phyloP scores from a whole-genome alignment of 2,113 vertebrate species.

The Pantherophis guttatus region DNA sequence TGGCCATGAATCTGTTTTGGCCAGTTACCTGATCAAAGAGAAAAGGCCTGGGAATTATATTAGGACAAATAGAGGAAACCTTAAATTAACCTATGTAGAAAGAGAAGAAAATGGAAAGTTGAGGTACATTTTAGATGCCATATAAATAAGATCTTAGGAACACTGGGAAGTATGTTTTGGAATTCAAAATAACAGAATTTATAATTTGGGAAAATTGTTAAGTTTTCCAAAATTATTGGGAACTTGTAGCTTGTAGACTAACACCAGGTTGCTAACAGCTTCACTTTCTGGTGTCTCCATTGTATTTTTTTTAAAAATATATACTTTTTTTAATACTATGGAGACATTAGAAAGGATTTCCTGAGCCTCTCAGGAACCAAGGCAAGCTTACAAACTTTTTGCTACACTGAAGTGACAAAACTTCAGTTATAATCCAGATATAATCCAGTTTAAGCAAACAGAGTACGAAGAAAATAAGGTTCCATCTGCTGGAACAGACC shows the following conservation, averaged over 20 bases:
- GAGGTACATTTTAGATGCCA: neutral
- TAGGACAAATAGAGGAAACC: neutral
- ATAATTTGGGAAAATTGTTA: neutral
- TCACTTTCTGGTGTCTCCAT: neutral
- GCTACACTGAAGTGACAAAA: neutral
- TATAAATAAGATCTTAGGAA: neutral
- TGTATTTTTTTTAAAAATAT: neutral
- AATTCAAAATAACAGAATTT: neutral
- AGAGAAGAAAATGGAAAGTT: neutral
- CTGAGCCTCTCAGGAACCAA: neutral
- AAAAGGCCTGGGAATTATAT: neutral
- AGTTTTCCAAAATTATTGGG: neutral
- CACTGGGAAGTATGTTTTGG: neutral
- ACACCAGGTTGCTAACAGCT: neutral
- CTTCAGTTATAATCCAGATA: too few species aligned
- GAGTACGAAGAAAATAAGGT: neutral
- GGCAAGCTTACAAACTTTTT: neutral
- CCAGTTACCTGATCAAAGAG: neutral
- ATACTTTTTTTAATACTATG: neutral
- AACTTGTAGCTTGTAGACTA: neutral
- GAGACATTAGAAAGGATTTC: neutral
- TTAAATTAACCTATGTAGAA: neutral
- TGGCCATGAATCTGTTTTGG: neutral
- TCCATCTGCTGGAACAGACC: neutral
- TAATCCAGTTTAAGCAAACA: neutral